These are phyloP conservation scores for Daphoenositta chrysoptera DNA, from an alignment of 2,113 vertebrate genomes.

Conservation along the genomic window DNA sequence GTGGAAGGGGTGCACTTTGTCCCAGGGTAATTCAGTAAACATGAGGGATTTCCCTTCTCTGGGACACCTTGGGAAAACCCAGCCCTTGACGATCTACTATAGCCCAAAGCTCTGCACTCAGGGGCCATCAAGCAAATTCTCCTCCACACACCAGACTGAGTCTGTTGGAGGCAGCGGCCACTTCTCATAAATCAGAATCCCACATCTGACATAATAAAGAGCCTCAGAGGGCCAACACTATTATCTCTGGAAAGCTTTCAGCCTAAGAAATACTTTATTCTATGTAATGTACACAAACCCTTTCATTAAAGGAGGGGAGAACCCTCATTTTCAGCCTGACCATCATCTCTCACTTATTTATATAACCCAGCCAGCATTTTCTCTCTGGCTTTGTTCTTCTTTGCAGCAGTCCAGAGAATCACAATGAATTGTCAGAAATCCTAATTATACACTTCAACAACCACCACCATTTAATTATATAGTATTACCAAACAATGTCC, in stretches of 20 bases:
- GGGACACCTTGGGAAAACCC: background rate
- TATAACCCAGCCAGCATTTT: conserved; percentile 48
- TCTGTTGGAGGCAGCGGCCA: background rate
- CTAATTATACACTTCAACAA: conserved; percentile 56
- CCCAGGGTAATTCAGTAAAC: background rate
- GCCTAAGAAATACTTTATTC: conserved; percentile 61
- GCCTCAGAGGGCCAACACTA: conserved; percentile 48
- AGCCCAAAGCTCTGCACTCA: background rate
- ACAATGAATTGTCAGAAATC: conserved; percentile 57
- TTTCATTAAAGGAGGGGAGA: conserved; percentile 54
- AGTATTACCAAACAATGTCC: conserved; percentile 46
- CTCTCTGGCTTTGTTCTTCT: conserved; percentile 46
- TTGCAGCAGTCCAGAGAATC: conserved; percentile 47
- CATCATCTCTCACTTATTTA: conserved; percentile 49
- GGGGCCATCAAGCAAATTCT: background rate
- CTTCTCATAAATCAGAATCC: conserved; percentile 52
- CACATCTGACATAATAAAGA: conserved; percentile 56
- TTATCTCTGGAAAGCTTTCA: conserved; percentile 69
- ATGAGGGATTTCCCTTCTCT: background rate
- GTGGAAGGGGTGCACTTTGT: background rate
- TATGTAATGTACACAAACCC: conserved; percentile 61
- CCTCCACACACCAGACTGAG: background rate
- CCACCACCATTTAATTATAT: conserved; percentile 59
- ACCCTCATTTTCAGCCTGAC: conserved; percentile 25
- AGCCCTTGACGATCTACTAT: background rate